Evolutionary conservation across 2,113 vertebrate genomes (phyloP), one percentile per base, ranked within the genome.

Genomic region (Pomatostomus ruficeps): DNA sequence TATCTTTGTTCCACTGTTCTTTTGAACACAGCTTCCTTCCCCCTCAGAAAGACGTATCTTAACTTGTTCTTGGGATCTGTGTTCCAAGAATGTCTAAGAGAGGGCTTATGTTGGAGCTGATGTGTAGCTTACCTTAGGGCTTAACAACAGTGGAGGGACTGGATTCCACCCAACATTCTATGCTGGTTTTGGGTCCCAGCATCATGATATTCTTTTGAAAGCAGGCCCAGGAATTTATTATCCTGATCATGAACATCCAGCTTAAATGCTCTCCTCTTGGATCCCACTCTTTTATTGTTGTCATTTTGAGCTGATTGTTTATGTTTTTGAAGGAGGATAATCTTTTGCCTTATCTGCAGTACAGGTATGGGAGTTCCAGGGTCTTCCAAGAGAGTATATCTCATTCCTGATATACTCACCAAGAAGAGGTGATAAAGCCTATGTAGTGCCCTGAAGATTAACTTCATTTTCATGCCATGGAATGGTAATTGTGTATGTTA

Each of bases 31-130:
- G 10, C 48, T 84, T 73, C 54, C 31, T 91, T n/a, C 57, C 25
- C 2, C 1, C 45, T 89, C 29, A 36, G 45, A 59, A 62, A 57
- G 51, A 43, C 0, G 0, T 48, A 52, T 18, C 26, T 62, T 85
- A 42, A 22, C 48, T 63, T 91, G n/a, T 48, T 88, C 45, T 55
- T 93, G 45, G 17, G 31, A 38, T n/a, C 83, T 76, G 12, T 65
- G 49, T 73, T 61, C 19, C 49, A 61, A 36, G 58, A 80, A 36
- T 23, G 17, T 42, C 52, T 75, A 19, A 54, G n/a, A 71, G 55
- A 49, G 49, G 58, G 17, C 26, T 92, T 1, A 0, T 16, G 42
- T 49, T 55, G 57, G 9, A 75, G 17, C 36, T 83, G 52, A 49
- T 49, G 46, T 25, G 18, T 51, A 67, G 36, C 42, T 67, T 57